Evolutionary conservation across 2,797 vertebrate species (phyloP), one percentile per base, ranked within the genome.

Genomic region (Myotis vivesi): DNA sequence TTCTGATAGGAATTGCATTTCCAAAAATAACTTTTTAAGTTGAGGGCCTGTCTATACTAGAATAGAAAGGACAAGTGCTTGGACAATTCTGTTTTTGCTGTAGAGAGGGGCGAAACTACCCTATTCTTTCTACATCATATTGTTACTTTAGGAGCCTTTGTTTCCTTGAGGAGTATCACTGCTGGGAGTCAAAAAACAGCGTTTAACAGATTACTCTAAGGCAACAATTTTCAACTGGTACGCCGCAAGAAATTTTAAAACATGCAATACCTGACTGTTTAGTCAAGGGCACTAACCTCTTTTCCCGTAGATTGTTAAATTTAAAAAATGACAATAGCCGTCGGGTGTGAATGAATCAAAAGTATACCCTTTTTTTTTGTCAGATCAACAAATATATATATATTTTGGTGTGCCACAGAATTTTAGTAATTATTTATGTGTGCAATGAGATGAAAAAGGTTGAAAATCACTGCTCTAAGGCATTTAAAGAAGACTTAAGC

Each of bases 1-100:
- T 88, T 95, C 87, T 51, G 23, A 41, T 89, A 66, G 66, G 30
- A 90, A 83, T 92, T 68, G 80, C 28, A 71, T 87, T 94, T 93
- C 76, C 71, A 93, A 94, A 96, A 95, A 91, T 96, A 86, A 86
- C 46, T 82, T 94, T 95, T 94, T 81, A 81, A 84, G 59, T 95
- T 95, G 79, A 93, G 36, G 53, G 28, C 62, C 69, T 84, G 0
- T 86, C 15, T 82, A 6, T 55, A 80, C 41, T 41, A 83, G 30
- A 41, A 59, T 90, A 64, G 62, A 88, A 84, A 92, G 51, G 44
- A 55, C 87, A 79, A 44, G 36, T 44, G 28, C 33, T 0, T 0
- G 69, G 84, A 77, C 25, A 51, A 4, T 76, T 87, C 46, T 92
- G 30, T 25, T 93, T 86, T 64, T 85, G n/a, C 38, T 91, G 13